Conservation (phyloP, 1,140 invertebrate species). For the Drosophila nigromelanica region DNA sequence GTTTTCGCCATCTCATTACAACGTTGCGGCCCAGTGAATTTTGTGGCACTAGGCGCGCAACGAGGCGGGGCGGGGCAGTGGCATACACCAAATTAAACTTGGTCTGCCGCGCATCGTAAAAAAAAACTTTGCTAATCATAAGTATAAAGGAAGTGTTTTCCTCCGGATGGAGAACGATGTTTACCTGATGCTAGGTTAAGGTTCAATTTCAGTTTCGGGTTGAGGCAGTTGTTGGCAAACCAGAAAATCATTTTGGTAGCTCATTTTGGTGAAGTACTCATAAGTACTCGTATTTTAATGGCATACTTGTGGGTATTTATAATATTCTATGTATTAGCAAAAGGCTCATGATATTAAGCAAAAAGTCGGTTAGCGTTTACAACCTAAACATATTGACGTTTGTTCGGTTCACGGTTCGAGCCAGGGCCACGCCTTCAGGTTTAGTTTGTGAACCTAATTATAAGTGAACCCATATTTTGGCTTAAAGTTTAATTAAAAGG, state of each 20-base stretch:
- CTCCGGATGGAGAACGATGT: conserved; percentile 9
- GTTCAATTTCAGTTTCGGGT: conserved; percentile 24
- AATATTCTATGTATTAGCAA: neutral
- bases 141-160: conserved; percentile 38
- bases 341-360: neutral
- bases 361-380: too few species aligned
- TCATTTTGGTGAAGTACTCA: neutral
- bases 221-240: neutral
- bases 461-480: too few species aligned
- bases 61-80: neutral
- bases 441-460: too few species aligned
- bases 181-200: conserved; percentile 35
- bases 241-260: conserved; percentile 29
- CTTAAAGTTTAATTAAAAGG: too few species aligned
- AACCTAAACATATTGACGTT: too few species aligned
- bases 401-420: too few species aligned
- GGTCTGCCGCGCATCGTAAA: conserved; percentile 33
- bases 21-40: conserved; percentile 50
- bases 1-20: conserved; percentile 63
- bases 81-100: conserved; percentile 38
- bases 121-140: conserved; percentile 69
- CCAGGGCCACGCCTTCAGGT: too few species aligned
- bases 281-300: neutral
- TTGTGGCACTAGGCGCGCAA: conserved; percentile 67
- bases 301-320: neutral